phyloP scores from a whole-genome alignment of 2,797 vertebrate species.

The Rhinophrynus dorsalis region DNA sequence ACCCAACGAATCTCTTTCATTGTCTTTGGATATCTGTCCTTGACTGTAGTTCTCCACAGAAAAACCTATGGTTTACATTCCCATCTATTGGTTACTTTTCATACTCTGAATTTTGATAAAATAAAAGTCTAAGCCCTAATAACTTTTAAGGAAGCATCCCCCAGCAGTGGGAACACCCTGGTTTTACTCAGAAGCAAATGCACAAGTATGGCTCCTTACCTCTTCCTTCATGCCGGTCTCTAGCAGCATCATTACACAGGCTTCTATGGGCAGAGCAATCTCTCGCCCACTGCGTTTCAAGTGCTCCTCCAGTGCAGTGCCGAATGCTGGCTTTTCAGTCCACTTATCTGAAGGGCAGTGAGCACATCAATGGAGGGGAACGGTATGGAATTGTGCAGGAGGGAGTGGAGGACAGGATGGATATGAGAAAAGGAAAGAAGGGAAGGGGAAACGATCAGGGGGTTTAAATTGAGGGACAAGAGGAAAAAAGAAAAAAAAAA shows the following conservation, averaged over 20 bases:
- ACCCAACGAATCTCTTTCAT: no score
- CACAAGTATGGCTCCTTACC: slow-evolving; percentile 63
- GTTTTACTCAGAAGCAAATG: background rate
- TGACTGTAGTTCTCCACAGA: background rate
- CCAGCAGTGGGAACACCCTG: background rate
- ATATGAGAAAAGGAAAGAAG: background rate
- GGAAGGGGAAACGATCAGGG: no score
- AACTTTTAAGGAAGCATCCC: no score
- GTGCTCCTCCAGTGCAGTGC: slow-evolving; percentile 89
- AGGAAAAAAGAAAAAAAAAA: background rate
- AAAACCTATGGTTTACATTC: background rate
- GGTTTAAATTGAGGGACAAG: background rate
- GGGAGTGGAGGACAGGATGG: background rate
- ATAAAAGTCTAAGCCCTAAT: no score
- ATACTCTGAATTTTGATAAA: no score
- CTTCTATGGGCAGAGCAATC: slow-evolving; percentile 89
- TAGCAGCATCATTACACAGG: slow-evolving; percentile 96
- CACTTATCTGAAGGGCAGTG: slow-evolving; percentile 80
- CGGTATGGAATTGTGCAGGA: background rate
- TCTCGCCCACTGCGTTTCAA: slow-evolving; percentile 92
- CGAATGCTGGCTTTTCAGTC: slow-evolving; percentile 95
- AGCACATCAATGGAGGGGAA: background rate
- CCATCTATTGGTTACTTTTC: no score
- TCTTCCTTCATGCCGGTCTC: slow-evolving; percentile 98
- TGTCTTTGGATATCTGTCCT: no score